Evolutionary conservation across 2,797 vertebrate genomes (phyloP).

Genomic region (Rhincodon typus): DNA sequence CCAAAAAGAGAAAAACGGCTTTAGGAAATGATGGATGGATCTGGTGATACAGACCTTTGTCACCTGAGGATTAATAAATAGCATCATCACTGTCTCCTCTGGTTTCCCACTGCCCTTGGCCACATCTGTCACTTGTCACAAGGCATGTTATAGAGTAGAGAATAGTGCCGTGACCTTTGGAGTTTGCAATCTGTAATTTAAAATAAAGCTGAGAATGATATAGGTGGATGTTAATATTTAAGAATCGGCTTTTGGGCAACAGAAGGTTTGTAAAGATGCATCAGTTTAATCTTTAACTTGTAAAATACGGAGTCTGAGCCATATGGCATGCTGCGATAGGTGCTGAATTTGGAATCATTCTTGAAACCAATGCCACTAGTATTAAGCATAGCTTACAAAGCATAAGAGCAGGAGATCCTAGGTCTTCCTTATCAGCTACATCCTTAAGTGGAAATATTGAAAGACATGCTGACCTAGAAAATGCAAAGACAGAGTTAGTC

Average conservation of each 20-base stretch:
- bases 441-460: neutral
- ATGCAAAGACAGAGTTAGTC: neutral
- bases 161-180: slow-evolving; percentile 8
- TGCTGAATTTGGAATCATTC: neutral
- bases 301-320: neutral
- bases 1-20: neutral
- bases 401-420: neutral
- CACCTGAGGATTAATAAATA: slow-evolving; percentile 24
- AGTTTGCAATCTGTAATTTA: slow-evolving; percentile 10
- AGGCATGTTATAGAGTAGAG: neutral
- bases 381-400: neutral
- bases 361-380: neutral
- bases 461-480: neutral
- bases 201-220: slow-evolving; percentile 17
- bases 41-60: neutral
- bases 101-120: neutral
- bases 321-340: neutral
- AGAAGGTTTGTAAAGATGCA: neutral
- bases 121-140: neutral
- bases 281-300: neutral
- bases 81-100: no score
- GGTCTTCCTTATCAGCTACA: no score
- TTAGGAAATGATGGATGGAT: slow-evolving; percentile 30
- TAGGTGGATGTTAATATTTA: neutral
- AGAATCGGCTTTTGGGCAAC: neutral